Evolutionary conservation across 2,797 vertebrate genomes (phyloP), one percentile per base, ranked within the genome.

Genomic region (Melopsittacus undulatus): DNA sequence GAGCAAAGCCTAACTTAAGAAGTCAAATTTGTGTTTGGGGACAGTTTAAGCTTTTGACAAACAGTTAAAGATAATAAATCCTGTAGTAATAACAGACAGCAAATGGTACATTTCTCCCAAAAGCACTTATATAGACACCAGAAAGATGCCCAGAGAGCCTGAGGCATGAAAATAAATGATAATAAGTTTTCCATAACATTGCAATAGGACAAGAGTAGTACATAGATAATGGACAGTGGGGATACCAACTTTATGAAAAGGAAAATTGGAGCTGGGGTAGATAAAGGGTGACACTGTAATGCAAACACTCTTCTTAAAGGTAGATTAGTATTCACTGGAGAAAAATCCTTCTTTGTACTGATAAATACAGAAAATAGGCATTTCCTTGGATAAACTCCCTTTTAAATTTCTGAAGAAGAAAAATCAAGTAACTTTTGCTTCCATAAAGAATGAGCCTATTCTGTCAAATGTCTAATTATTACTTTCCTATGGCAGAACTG

Each of bases 51-150:
- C 69, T 81, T 91, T 93, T 72, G 46, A 91, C 67, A 92, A 91
- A 88, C 79, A 83, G 38, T 72, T 91, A 62, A 80, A 93, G 75
- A 89, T 89, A 92, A 94, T 92, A 93, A 94, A 93, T 92, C 62
- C 73, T 51, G 45, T 46, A 78, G 84, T 57, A 95, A 93, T 57
- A 92, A 91, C 68, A 81, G 93, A 93, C 51, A 95, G 84, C 63
- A 89, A 94, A 82, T 62, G 27, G 59, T 86, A 91, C 43, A 67
- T 92, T 75, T 92, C 54, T 93, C 74, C 74, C 83, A 81, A 86
- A 95, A 83, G 77, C 76, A 76, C 57, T 92, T 94, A 68, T 8
- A 91, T 6, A 89, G 63, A 68, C 74, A 29, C 46, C 90, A 94
- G 92, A 95, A 90, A 76, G 59, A 89, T 63, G 90, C 86, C 89